Percentiles rank a stretch among this genome's conserved stretches.
phyloP scores from a whole-genome alignment of 2,797 vertebrate species.

The Chelmon rostratus region DNA sequence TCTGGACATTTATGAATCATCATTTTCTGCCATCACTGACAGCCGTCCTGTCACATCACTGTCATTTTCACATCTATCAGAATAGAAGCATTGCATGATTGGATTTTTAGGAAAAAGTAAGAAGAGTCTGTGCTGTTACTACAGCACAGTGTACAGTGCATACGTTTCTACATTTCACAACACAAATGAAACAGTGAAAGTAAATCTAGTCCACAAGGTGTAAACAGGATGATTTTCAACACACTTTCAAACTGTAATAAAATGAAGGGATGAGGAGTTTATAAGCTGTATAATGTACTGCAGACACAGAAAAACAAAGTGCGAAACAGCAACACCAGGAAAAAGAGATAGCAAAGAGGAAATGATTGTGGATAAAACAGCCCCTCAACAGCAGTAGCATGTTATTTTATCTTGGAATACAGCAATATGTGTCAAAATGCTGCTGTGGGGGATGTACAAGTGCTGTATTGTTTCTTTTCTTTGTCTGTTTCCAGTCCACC shows the following conservation, averaged over 20 bases:
- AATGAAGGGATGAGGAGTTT: neutral
- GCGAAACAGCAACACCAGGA: neutral
- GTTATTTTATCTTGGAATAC: conserved; percentile 13
- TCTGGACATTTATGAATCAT: neutral
- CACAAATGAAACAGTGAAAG: neutral
- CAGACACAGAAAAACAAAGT: conserved; percentile 3
- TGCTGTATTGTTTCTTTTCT: conserved; percentile 13
- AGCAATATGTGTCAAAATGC: conserved; percentile 18
- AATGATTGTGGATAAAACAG: conserved; percentile 12
- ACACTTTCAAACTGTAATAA: conserved; percentile 13
- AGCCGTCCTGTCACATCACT: neutral
- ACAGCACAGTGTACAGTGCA: neutral
- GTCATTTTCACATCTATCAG: neutral
- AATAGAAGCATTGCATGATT: neutral
- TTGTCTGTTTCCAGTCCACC: conserved; percentile 14
- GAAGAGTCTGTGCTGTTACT: neutral
- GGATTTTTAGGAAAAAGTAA: neutral
- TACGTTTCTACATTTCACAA: neutral
- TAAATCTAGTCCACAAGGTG: neutral
- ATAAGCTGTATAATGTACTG: neutral
- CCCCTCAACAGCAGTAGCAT: neutral
- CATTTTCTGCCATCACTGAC: neutral
- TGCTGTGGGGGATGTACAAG: conserved; percentile 14
- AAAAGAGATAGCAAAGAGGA: neutral
- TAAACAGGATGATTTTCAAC: neutral